A percentile compares a stretch with the other conserved stretches of the same genome.
phyloP scores from a whole-genome alignment of 2,113 vertebrate species.

The Zapornia atra region DNA sequence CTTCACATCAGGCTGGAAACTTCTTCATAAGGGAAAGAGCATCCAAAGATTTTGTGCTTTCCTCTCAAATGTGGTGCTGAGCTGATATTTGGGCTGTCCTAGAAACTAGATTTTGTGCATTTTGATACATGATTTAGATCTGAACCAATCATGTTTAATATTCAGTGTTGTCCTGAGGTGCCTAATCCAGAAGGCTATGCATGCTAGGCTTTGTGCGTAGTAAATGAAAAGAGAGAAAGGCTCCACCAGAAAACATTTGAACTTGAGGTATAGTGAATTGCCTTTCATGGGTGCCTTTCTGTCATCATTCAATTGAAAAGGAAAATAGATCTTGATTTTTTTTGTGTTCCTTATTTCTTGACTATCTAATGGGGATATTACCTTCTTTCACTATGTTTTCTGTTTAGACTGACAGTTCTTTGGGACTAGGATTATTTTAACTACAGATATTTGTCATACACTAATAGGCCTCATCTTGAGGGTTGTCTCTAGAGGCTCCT shows the following conservation, averaged over 20 bases:
- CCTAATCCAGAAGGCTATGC: background rate
- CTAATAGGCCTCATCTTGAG: background rate
- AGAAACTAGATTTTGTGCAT: background rate
- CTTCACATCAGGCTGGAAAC: background rate
- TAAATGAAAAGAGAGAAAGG: background rate
- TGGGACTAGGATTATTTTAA: background rate
- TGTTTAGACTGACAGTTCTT: background rate
- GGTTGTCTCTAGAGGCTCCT: background rate
- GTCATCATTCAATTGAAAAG: background rate
- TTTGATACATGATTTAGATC: background rate
- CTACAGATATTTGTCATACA: background rate
- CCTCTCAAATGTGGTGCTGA: background rate
- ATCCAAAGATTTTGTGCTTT: background rate
- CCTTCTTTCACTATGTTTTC: background rate
- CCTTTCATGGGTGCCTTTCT: background rate
- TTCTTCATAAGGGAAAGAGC: background rate
- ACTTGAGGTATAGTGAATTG: background rate
- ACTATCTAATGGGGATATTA: background rate
- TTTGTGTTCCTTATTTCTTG: background rate
- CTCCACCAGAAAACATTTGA: background rate
- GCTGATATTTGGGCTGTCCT: background rate
- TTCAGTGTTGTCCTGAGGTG: background rate
- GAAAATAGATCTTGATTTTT: background rate
- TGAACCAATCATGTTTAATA: too few species aligned
- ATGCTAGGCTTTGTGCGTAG: fast-evolving